Evolutionary conservation across 2,113 vertebrate species (phyloP), one percentile per base, ranked within the genome.

Genomic region (Chaenogobius annularis): DNA sequence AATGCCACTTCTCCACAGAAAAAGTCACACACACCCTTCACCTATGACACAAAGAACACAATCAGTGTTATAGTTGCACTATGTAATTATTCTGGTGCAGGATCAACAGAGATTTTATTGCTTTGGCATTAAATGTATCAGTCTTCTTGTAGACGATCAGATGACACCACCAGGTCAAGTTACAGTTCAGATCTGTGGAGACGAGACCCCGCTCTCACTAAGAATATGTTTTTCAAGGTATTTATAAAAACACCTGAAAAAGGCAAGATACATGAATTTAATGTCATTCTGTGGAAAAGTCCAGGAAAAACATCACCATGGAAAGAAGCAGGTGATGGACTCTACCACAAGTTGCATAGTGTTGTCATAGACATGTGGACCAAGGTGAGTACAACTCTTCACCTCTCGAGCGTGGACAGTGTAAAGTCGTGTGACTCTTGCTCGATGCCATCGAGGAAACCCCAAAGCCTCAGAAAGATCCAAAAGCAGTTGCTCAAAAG

Each of bases 381-480:
- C 8, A 43, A 5, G 8, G 12, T 44, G 37, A 17, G 47, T 48
- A 48, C 13, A 50, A 65, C 68, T 81, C 66, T 74, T 85, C 63
- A 93, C 91, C 88, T 93, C 91, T 63, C 75, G 83, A 86, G 89
- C 81, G 68, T 87, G 95, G 73, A 96, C 91, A 35, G 92, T 98
- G 85, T 95, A 98, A 17, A 99, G 92, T 65, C 95, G 95, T 35
- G 95, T 93, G 72, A 98, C 95, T 0, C 94, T 94, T 68, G 95
- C 94, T 40, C 94, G 94, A 90, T 96, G 96, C 96, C 97, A 97
- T 0, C 89, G 92, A 8, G 96, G 96, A 79, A 96, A 95, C 31
- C 97, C 96, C 90, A 99, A 71, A 12, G 96, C 96, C 88, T 98
- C 97, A 0, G 97, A 98, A 75, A 99, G 92, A 75, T 99, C 97